phyloP scores from a whole-genome alignment of 2,888 invertebrate species.

The Hyalella azteca region DNA sequence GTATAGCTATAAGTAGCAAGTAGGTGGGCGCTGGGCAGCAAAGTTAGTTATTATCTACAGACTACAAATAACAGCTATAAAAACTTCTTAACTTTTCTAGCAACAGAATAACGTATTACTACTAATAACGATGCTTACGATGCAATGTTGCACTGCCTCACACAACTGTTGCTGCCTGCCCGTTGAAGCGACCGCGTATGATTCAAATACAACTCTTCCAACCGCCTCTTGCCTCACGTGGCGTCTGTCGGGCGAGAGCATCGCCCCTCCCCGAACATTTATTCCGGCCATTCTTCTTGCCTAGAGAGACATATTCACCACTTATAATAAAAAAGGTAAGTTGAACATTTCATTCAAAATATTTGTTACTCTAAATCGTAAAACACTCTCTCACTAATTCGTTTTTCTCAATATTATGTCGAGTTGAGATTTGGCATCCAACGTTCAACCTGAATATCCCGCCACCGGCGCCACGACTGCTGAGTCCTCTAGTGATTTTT shows the following conservation, averaged over 20 bases:
- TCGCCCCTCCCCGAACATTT: neutral
- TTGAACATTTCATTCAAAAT: neutral
- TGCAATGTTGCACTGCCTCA: neutral
- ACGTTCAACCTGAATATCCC: neutral
- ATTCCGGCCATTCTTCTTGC: neutral
- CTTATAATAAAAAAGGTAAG: neutral
- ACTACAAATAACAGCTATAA: no score
- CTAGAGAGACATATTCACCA: neutral
- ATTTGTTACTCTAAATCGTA: neutral
- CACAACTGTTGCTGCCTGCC: neutral
- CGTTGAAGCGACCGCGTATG: constrained; percentile 23
- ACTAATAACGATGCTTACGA: constrained; percentile 13
- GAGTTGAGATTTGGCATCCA: neutral
- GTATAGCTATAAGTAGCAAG: no score
- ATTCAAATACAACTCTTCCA: constrained; percentile 13
- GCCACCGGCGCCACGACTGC: constrained; percentile 2
- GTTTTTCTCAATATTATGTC: no score
- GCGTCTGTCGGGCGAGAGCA: neutral
- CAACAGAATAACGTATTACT: no score
- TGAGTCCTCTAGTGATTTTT: neutral
- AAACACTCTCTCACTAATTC: neutral
- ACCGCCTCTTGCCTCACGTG: constrained; percentile 6
- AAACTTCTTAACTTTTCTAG: no score
- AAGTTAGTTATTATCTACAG: no score
- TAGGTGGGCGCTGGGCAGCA: no score